Percentiles rank a stretch among this genome's conserved stretches.
Evolutionary conservation across 2,888 invertebrate genomes (phyloP).

Genomic region (Eupithecia insigniata): DNA sequence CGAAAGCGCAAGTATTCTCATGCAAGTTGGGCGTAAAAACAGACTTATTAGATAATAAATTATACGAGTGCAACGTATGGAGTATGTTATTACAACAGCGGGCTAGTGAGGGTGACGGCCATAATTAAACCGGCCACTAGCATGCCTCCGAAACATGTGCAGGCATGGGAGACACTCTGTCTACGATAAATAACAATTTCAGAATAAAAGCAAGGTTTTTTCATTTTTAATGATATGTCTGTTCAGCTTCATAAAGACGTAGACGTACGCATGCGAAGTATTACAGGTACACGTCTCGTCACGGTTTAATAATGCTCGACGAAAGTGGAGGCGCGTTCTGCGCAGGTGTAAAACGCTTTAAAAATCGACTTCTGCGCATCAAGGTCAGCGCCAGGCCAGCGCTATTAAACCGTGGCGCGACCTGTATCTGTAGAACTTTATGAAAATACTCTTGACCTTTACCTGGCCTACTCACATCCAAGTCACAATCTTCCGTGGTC

Average conservation of each 20-base stretch:
- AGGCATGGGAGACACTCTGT: constrained; percentile 39
- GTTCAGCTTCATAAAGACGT: not conserved
- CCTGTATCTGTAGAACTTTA: too few species aligned
- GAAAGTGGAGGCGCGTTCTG: too few species aligned
- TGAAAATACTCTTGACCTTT: not conserved
- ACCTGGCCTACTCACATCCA: not conserved
- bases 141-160: constrained; percentile 39
- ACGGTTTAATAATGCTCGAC: too few species aligned
- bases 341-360: too few species aligned
- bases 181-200: constrained; percentile 24
- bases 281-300: too few species aligned
- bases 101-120: constrained; percentile 36
- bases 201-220: not conserved
- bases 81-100: constrained; percentile 45
- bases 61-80: constrained; percentile 42
- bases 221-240: not conserved
- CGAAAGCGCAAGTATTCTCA: constrained; percentile 80
- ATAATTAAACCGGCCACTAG: constrained; percentile 38
- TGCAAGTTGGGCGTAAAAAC: constrained; percentile 65
- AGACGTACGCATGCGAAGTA: not conserved
- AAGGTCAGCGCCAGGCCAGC: too few species aligned
- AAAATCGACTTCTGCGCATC: too few species aligned
- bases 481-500: not conserved
- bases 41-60: constrained; percentile 61
- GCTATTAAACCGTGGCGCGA: too few species aligned